Percentiles rank a stretch among this genome's conserved stretches.
phyloP scores from a whole-genome alignment of 2,113 vertebrate species.

The Eublepharis macularius region DNA sequence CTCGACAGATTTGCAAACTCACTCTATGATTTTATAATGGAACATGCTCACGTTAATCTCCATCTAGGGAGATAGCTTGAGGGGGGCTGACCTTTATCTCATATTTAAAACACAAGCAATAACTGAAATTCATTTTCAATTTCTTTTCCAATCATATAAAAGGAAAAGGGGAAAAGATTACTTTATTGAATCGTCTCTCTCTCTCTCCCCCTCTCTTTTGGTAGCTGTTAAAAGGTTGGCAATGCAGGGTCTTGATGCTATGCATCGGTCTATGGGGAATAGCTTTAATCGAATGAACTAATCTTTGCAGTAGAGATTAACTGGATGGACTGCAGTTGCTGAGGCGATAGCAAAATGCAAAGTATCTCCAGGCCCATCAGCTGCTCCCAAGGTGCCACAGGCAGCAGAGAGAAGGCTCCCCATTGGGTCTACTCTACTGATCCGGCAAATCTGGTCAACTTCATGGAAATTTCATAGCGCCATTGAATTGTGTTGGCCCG shows the following conservation, averaged over 20 bases:
- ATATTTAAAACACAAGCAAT: constrained; percentile 83
- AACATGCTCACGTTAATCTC: constrained; percentile 70
- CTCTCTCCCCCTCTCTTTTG: no score
- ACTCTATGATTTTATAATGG: constrained; percentile 72
- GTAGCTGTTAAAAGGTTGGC: constrained; percentile 71
- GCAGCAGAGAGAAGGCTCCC: constrained; percentile 65
- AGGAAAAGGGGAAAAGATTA: constrained; percentile 73
- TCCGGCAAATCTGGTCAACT: constrained; percentile 81
- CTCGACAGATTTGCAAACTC: constrained; percentile 60
- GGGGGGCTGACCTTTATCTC: constrained; percentile 77
- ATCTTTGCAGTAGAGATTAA: constrained; percentile 81
- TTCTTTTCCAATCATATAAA: constrained; percentile 84
- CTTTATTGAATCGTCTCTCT: constrained; percentile 71
- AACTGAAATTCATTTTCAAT: constrained; percentile 85
- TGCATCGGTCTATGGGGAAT: constrained; percentile 74
- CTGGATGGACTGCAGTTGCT: constrained; percentile 65
- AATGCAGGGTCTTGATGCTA: constrained; percentile 62
- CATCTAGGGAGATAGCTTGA: constrained; percentile 68
- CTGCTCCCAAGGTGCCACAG: constrained; percentile 64
- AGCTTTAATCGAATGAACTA: constrained; percentile 81
- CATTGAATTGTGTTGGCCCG: constrained; percentile 76
- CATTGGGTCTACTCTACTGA: constrained; percentile 70
- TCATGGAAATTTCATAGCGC: constrained; percentile 83
- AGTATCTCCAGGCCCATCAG: constrained; percentile 68
- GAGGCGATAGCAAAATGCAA: constrained; percentile 72